Conservation (phyloP, 2,888 invertebrate genomes). For the Eristalis intricaria region DNA sequence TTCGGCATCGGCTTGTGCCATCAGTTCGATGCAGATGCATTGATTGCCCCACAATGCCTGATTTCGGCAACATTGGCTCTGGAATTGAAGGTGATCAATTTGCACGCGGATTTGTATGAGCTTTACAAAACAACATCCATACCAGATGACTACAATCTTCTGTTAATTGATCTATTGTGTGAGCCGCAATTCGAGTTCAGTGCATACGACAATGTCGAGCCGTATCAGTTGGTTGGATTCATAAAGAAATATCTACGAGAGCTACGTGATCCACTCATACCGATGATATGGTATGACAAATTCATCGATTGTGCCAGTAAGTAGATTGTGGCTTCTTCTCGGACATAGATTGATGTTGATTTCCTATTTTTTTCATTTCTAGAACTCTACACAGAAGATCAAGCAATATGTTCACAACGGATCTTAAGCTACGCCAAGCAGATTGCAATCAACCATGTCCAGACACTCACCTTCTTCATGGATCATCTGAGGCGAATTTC, state of each 20-base stretch:
- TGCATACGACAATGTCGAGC: constrained; percentile 55
- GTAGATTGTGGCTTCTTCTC: constrained; percentile 74
- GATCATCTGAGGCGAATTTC: constrained; percentile 88
- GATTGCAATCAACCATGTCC: constrained; percentile 85
- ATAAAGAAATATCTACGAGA: constrained; percentile 88
- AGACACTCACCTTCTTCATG: constrained; percentile 86
- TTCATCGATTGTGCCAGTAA: constrained; percentile 84
- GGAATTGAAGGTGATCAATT: constrained; percentile 80
- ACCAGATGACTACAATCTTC: constrained; percentile 83
- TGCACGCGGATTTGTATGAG: constrained; percentile 85
- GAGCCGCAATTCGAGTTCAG: constrained; percentile 10
- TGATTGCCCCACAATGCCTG: constrained; percentile 84
- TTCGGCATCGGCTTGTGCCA: constrained; percentile 87
- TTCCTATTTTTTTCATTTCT: background rate
- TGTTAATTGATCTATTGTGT: constrained; percentile 74
- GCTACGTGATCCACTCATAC: constrained; percentile 89
- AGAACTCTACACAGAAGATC: constrained; percentile 78
- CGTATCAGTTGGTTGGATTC: constrained; percentile 79
- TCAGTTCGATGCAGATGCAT: constrained; percentile 82
- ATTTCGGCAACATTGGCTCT: constrained; percentile 84
- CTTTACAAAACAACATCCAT: constrained; percentile 83
- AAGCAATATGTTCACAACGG: constrained; percentile 82
- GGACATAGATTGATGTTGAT: background rate
- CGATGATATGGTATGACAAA: constrained; percentile 87
- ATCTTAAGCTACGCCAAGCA: constrained; percentile 83